phyloP scores from a whole-genome alignment of 2,797 vertebrate species.

The Fistularia commersonii region DNA sequence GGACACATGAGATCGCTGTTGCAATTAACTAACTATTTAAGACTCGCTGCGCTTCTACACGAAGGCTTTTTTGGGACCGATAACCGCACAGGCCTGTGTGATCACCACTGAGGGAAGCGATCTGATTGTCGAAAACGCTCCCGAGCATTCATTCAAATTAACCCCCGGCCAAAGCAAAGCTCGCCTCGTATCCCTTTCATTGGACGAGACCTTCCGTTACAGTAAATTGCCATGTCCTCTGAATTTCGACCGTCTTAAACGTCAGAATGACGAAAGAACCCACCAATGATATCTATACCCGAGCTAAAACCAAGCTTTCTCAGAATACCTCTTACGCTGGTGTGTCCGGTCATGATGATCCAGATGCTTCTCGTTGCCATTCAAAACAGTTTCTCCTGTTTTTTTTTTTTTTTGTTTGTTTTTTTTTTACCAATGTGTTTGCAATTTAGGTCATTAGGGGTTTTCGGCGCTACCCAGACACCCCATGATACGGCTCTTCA shows the following conservation, averaged over 20 bases:
- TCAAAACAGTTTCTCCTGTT: slow-evolving; percentile 3
- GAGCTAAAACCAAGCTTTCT: slow-evolving; percentile 5
- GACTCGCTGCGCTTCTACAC: not conserved
- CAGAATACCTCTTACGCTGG: slow-evolving; percentile 1
- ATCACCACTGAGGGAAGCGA: slow-evolving; percentile 2
- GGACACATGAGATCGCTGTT: slow-evolving; percentile 24
- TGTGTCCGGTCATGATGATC: slow-evolving; percentile 7
- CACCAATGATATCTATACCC: slow-evolving; percentile 14
- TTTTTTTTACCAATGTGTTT: too few species aligned
- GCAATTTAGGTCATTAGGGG: too few species aligned
- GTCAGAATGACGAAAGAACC: slow-evolving; percentile 10
- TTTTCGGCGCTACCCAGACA: too few species aligned
- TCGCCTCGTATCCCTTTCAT: slow-evolving; percentile 17
- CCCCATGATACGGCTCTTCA: too few species aligned
- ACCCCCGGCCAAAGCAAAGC: slow-evolving; percentile 36
- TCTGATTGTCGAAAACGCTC: slow-evolving; percentile 12
- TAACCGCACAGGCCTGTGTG: slow-evolving; percentile 1
- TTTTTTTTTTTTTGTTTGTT: too few species aligned
- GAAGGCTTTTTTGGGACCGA: not conserved
- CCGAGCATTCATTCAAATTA: slow-evolving; percentile 24
- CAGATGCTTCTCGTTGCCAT: slow-evolving; percentile 24
- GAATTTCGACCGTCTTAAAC: not conserved
- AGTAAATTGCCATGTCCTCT: slow-evolving; percentile 7
- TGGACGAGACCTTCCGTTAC: slow-evolving; percentile 15
- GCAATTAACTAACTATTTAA: not conserved